phyloP scores from a whole-genome alignment of 2,888 invertebrate species.

The Dasysyrphus albostriatus region DNA sequence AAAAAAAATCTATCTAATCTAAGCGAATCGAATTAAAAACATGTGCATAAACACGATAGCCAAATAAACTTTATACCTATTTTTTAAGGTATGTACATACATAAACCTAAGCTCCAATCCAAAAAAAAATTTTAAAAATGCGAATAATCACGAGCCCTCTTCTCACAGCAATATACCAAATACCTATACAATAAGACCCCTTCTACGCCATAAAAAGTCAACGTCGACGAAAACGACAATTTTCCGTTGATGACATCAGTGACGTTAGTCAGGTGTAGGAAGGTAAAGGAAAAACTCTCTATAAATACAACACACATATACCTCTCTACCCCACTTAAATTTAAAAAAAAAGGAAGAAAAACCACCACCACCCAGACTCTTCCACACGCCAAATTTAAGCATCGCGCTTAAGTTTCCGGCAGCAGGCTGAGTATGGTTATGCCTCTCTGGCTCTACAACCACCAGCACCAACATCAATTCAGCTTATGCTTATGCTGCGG shows the following conservation, averaged over 20 bases:
- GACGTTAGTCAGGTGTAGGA: slow-evolving; percentile 44
- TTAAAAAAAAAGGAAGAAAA: neutral
- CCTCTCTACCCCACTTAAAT: neutral
- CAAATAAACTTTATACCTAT: neutral
- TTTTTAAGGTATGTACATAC: neutral
- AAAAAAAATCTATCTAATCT: too few species aligned
- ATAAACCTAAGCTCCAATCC: neutral
- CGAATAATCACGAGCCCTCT: slow-evolving; percentile 51
- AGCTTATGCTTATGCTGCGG: slow-evolving; percentile 71
- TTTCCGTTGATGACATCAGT: slow-evolving; percentile 43
- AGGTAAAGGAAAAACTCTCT: slow-evolving; percentile 41
- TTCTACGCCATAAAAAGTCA: neutral
- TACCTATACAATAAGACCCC: slow-evolving; percentile 13
- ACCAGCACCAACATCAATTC: slow-evolving; percentile 66
- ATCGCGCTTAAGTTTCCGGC: slow-evolving; percentile 72
- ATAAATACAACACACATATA: slow-evolving; percentile 46
- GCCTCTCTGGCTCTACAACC: slow-evolving; percentile 20
- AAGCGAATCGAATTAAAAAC: neutral
- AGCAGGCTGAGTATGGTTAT: slow-evolving; percentile 52
- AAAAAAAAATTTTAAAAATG: slow-evolving; percentile 9
- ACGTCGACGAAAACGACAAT: slow-evolving; percentile 49
- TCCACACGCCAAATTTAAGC: slow-evolving; percentile 52
- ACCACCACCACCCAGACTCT: slow-evolving; percentile 18
- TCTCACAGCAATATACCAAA: slow-evolving; percentile 11
- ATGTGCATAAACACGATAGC: neutral